These are phyloP conservation scores for Caerostris darwini DNA, from an alignment of 1,140 invertebrate genomes.

Conservation along the genomic window DNA sequence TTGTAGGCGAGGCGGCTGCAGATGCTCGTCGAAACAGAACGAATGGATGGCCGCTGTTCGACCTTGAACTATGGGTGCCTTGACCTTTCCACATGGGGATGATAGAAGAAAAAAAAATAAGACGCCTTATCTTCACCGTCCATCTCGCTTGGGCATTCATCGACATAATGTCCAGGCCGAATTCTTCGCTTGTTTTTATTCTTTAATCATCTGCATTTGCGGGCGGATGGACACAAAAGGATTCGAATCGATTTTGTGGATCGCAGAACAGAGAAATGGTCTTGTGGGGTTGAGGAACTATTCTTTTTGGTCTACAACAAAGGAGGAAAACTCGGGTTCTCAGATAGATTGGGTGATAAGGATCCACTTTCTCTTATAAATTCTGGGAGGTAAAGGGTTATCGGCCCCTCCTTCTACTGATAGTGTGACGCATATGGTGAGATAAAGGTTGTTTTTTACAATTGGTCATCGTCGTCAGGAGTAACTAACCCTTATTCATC, in stretches of 20 bases:
- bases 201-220: constrained; percentile 24
- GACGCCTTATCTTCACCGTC: constrained; percentile 1
- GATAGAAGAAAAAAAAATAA: constrained; percentile 32
- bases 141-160: background rate
- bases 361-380: background rate
- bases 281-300: constrained; percentile 19
- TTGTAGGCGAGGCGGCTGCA: background rate
- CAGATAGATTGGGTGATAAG: constrained; percentile 9
- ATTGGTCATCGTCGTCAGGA: too few relatives aligned
- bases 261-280: background rate
- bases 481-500: too few relatives aligned
- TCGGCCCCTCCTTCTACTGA: background rate
- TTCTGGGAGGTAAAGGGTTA: background rate
- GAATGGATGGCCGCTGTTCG: constrained; percentile 31
- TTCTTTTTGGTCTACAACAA: constrained; percentile 24
- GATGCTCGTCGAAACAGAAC: background rate
- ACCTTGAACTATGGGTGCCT: constrained; percentile 24
- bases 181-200: background rate
- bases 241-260: constrained; percentile 24
- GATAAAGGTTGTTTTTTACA: too few relatives aligned
- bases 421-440: background rate
- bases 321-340: background rate
- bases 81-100: background rate
- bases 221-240: constrained; percentile 20
- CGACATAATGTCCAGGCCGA: constrained; percentile 27